Percentiles rank a stretch among this genome's conserved stretches.
phyloP scores from a whole-genome alignment of 2,113 vertebrate genomes.

The Turdus rufiventris region DNA sequence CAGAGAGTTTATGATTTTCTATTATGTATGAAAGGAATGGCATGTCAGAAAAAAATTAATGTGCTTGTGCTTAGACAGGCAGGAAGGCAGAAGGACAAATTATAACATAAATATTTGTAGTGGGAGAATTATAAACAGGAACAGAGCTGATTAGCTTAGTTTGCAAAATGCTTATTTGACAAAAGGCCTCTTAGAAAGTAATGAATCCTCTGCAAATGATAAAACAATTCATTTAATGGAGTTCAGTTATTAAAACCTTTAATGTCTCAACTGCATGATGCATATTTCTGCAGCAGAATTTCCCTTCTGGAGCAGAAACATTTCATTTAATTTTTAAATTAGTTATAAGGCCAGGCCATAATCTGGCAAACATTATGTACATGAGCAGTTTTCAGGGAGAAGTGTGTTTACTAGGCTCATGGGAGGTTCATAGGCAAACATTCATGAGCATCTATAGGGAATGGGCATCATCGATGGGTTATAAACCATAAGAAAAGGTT shows the following conservation, averaged over 20 bases:
- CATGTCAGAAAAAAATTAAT: background rate
- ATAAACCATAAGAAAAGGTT: background rate
- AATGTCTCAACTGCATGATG: background rate
- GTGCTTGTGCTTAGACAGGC: background rate
- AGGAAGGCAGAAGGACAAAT: slow-evolving; percentile 34
- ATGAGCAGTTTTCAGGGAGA: background rate
- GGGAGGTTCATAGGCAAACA: background rate
- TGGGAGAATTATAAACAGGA: slow-evolving; percentile 31
- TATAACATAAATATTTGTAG: slow-evolving; percentile 44
- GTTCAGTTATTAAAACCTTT: background rate
- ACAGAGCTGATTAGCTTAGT: slow-evolving; percentile 31
- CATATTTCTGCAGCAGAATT: background rate
- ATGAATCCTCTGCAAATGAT: slow-evolving; percentile 30
- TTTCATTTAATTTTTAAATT: background rate
- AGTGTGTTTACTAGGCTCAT: background rate
- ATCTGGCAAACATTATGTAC: background rate
- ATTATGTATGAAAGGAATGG: background rate
- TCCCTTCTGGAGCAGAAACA: background rate
- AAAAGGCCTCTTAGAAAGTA: slow-evolving; percentile 52
- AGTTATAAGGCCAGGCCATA: background rate
- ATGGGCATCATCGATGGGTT: background rate
- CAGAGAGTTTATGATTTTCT: background rate
- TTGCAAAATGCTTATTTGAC: slow-evolving; percentile 30
- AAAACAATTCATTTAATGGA: slow-evolving; percentile 45
- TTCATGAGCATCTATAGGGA: rapidly evolving